phyloP scores from a whole-genome alignment of 2,888 invertebrate species.

The Nemurella pictetii region DNA sequence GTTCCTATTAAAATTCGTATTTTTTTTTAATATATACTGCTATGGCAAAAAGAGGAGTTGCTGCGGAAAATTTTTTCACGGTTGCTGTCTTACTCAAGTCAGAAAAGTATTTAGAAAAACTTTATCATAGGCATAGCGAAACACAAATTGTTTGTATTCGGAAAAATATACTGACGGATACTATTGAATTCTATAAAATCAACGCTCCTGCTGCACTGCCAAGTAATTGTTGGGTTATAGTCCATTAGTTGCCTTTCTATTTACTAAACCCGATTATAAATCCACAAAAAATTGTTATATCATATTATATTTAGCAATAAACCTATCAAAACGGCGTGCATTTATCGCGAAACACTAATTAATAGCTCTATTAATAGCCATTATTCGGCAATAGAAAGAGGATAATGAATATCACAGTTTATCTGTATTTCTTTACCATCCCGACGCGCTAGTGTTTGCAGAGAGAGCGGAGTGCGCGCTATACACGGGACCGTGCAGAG shows the following conservation, averaged over 20 bases:
- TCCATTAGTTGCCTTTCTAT: too few species aligned
- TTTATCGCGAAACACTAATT: conserved; percentile 3
- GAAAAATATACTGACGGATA: too few species aligned
- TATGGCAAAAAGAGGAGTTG: background rate
- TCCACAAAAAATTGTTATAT: background rate
- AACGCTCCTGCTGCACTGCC: too few species aligned
- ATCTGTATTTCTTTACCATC: background rate
- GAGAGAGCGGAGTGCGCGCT: too few species aligned
- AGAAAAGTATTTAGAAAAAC: background rate
- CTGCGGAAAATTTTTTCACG: background rate
- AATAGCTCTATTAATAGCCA: conserved; percentile 14
- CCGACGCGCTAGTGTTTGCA: background rate
- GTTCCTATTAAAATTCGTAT: background rate
- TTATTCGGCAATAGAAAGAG: conserved; percentile 13
- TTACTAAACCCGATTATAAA: too few species aligned
- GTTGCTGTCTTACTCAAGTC: background rate
- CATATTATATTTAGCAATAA: background rate
- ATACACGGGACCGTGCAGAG: conserved; percentile 22
- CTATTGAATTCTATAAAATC: too few species aligned
- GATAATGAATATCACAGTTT: conserved; percentile 20
- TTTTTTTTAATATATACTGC: background rate
- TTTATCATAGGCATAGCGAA: too few species aligned
- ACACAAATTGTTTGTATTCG: too few species aligned
- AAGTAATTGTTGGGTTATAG: too few species aligned
- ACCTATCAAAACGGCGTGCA: background rate